These are phyloP conservation scores for Fratercula arctica DNA, from an alignment of 2,797 vertebrate species.

Conservation along the genomic window DNA sequence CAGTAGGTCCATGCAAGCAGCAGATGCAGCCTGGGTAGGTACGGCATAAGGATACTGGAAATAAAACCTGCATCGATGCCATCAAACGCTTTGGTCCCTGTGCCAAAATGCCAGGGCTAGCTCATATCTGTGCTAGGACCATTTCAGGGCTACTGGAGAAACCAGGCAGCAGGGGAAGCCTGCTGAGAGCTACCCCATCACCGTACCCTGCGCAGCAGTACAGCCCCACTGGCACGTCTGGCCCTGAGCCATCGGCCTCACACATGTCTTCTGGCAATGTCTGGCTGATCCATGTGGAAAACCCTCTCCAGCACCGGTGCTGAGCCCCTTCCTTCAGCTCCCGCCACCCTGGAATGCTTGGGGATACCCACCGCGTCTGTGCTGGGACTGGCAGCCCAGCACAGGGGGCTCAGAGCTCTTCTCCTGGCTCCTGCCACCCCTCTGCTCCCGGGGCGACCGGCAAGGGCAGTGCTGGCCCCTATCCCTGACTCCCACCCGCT, in stretches of 20 bases:
- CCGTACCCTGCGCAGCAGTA: rapidly evolving
- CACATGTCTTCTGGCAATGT: not conserved
- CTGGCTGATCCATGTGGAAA: not conserved
- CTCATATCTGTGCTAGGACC: not conserved
- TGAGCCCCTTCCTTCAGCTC: not conserved
- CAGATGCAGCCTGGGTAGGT: not conserved
- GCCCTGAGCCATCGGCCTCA: no score
- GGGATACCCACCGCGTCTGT: rapidly evolving
- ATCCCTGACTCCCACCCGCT: no score
- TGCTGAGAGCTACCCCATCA: not conserved
- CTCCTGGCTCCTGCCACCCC: not conserved
- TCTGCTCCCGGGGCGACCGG: rapidly evolving
- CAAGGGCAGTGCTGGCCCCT: not conserved
- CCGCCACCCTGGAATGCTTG: not conserved
- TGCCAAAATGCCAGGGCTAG: not conserved
- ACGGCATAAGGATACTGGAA: not conserved
- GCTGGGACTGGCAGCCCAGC: not conserved
- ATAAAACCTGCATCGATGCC: not conserved
- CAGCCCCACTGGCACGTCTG: not conserved
- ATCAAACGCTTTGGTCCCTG: not conserved
- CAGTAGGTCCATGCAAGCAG: not conserved
- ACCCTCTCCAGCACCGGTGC: not conserved
- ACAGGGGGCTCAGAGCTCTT: not conserved
- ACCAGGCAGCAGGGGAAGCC: not conserved
- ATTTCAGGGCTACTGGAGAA: not conserved